Base-by-base conservation (phyloP, 2,888 invertebrate species). In the Drosophila picticornis region DNA sequence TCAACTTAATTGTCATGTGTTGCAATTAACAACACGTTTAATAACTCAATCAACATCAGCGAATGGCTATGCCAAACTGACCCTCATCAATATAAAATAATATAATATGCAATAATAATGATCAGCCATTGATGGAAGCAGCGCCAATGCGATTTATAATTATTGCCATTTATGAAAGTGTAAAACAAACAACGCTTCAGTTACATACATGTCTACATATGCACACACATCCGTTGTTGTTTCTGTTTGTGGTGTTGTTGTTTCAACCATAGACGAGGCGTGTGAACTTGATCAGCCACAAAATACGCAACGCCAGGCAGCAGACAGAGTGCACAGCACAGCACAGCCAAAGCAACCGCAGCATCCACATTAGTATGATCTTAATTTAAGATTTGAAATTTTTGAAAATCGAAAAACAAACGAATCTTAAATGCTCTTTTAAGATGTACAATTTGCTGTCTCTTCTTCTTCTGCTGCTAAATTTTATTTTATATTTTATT, bases 211-310 rank as follows among this genome's bases (percentile, higher is more conserved):
- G 43, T 52, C 56, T 61, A 53, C 50, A 75, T 59, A 62, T 43
- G 53, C 16, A 31, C 32, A 40, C 53, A 16, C 25, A 36, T 27
- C 36, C 38, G 46, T 48, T 34, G 52, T 27, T 25, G 55, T 55
- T 65, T 50, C 51, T 48, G 40, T 43, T 40, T 51, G 46, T 22
- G 22, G 31, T 46, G 36, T 48, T 32, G 52, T 27, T 25, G 36
- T 55, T 68, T 46, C 50, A 48, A 27, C 27, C 52, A 46, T 50
- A 52, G 48, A 51, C 66, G 62, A 53, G 60, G 67, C 80, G 73
- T 85, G 75, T 80, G 80, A 87, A 85, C 88, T 85, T 85, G 86
- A 87, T 78, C 82, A 57, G 79, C 88, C 82, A 64, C 83, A 85
- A 86, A 77, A 72, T 58, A 55, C 22, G 22, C 59, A 52, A 29